Evolutionary conservation across 1,140 invertebrate species (phyloP).

Genomic region (Drosophila ambigua): DNA sequence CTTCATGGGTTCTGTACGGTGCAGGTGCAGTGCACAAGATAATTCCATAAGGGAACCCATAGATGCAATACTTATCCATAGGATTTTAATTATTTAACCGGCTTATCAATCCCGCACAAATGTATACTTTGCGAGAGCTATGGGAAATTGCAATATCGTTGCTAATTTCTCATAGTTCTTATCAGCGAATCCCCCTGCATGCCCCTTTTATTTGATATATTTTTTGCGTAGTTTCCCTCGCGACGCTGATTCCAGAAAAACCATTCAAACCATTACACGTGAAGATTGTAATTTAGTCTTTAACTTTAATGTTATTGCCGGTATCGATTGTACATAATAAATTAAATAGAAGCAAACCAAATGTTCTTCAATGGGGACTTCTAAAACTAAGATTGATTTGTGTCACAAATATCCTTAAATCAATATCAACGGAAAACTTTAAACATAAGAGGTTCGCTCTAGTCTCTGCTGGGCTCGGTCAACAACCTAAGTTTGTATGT

Average conservation of each 20-base stretch:
- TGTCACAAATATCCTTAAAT: constrained; percentile 18
- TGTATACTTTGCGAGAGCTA: background rate
- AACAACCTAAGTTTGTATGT: constrained; percentile 18
- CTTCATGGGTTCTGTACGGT: constrained; percentile 20
- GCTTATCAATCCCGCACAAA: background rate
- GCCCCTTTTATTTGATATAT: constrained; percentile 29
- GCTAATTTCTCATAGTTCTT: constrained; percentile 23
- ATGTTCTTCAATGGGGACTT: background rate
- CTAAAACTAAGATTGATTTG: constrained; percentile 8
- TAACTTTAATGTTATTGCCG: constrained; percentile 74
- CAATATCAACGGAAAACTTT: constrained; percentile 21
- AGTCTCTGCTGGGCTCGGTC: background rate
- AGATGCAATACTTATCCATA: constrained; percentile 31
- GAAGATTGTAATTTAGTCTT: constrained; percentile 64
- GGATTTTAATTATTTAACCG: constrained; percentile 8
- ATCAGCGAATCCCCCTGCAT: constrained; percentile 9
- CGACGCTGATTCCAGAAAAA: constrained; percentile 59
- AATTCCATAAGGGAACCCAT: constrained; percentile 18
- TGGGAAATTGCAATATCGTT: constrained; percentile 10
- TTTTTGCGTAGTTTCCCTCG: constrained; percentile 58
- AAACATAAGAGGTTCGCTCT: constrained; percentile 2
- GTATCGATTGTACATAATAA: constrained; percentile 76
- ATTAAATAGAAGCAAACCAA: constrained; percentile 73
- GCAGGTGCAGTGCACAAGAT: constrained; percentile 54
- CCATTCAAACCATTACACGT: constrained; percentile 48